Base-by-base conservation (phyloP, 2,113 vertebrate genomes). In the Lepisosteus osseus region DNA sequence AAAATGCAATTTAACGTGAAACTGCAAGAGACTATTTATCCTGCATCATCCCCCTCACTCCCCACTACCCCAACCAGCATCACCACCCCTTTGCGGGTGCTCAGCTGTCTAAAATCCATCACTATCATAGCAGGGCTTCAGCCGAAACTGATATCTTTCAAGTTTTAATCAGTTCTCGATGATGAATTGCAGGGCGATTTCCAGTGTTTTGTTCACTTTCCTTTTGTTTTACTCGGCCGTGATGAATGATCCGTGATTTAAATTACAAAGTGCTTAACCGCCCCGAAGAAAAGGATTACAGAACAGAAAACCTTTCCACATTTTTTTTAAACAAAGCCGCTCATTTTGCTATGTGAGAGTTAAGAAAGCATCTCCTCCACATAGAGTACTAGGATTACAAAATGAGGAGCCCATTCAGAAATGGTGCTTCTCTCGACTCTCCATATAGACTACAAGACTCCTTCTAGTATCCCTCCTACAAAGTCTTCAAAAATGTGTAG, bases 51-150 rank as follows among this genome's bases (percentile, higher is more conserved):
- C 5, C 5, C 59, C 59, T 41, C 47, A 47, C 29, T 17, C 5
- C 5, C 47, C 47, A 51, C 47, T 6, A 51, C 47, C 47, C 47
- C 47, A 51, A 51, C 5, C 47, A 51, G 15, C 62, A 64, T 64
- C 12, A 64, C n/a, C 62, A 7, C 62, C 17, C 62, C 62, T n/a
- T 5, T 7, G 62, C 43, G 17, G 40, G 44, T 45, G 41, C 61
- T 69, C 61, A 64, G 45, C 72, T 45, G n/a, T 54, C 69, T 74
- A 40, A 61, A 69, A 65, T 74, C 47, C 40, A 69, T 73, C 66
- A 47, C n/a, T 43, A 67, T 59, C 61, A 59, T 51, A 67, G 4
- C 6, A 43, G 29, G 61, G 45, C 59, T 63, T 41, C 11, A 73
- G 47, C 29, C 5, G 3, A 74, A 63, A 69, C 47, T 54, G 67